Base-by-base conservation (phyloP, 2,113 vertebrate genomes). In the Dipodomys stephensi region DNA sequence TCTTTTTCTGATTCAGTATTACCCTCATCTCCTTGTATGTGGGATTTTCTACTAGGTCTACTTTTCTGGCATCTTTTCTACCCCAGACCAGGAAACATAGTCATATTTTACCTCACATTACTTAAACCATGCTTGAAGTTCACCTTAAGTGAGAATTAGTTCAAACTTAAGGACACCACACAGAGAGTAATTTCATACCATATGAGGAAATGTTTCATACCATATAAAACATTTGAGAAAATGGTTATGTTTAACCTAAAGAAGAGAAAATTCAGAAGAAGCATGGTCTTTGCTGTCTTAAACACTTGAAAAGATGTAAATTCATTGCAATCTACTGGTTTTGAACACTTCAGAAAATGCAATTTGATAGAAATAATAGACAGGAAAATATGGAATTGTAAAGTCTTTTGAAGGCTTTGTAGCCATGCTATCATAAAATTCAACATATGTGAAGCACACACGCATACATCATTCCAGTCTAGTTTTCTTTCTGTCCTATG, bases 231-330 rank as follows among this genome's bases (percentile, higher is more conserved):
- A 32, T 39, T 83, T 39, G 46, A 74, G 32, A 74, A 12, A 92
- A 88, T n/a, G 35, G 19, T 30, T 71, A 53, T 93, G 71, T 39
- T 94, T 92, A 80, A 93, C 25, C 28, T 46, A 35, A 11, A 62
- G 49, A 79, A 53, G 39, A 62, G 23, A 72, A 67, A 91, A 85
- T 68, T 20, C 32, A 78, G 49, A 86, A 22, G 67, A 83, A 69
- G 88, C 9, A 53, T 10, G 53, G 8, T 68, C 11, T 49, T 88
- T 35, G 1, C 18, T 85, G 35, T 30, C 7, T 23, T 78, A 62
- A 83, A 73, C 32, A 83, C 44, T 83, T 83, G 44, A 82, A 92
- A 93, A 46, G 25, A 60, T 32, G 8, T 16, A 82, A 83, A 87
- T 84, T 49, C 35, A 13, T 32, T 84, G 62, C 18, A 2, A 1